Conservation (phyloP, 2,888 invertebrate genomes). For the Encarsia formosa region DNA sequence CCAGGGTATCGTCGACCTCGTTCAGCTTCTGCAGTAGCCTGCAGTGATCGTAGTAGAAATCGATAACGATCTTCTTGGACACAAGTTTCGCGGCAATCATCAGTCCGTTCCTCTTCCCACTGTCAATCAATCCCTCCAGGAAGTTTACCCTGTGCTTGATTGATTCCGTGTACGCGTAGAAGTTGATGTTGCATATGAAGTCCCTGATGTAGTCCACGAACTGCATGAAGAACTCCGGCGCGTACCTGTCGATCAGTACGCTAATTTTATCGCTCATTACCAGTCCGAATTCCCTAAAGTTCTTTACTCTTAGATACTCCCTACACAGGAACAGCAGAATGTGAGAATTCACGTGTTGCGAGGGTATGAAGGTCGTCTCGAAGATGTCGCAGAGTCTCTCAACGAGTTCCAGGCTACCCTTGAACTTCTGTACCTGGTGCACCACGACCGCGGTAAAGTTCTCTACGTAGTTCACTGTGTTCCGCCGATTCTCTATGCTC, state of each 20-base stretch:
- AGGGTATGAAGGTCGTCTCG: slow-evolving; percentile 4
- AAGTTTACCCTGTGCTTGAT: slow-evolving; percentile 10
- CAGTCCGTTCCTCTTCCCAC: slow-evolving; percentile 1
- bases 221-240: slow-evolving; percentile 20
- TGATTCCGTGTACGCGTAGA: slow-evolving; percentile 10
- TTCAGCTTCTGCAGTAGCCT: slow-evolving; percentile 12
- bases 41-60: slow-evolving; percentile 9
- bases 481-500: slow-evolving; percentile 7
- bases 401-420: slow-evolving; percentile 7
- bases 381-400: slow-evolving; percentile 10
- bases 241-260: slow-evolving; percentile 14
- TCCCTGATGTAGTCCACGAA: slow-evolving; percentile 12
- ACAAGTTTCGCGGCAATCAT: slow-evolving; percentile 22
- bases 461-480: slow-evolving; percentile 10
- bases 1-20: slow-evolving; percentile 14
- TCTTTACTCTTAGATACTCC: slow-evolving; percentile 5
- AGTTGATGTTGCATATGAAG: slow-evolving; percentile 15
- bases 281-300: slow-evolving; percentile 22
- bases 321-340: slow-evolving; percentile 20
- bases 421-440: slow-evolving; percentile 17
- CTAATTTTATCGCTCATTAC: slow-evolving; percentile 18
- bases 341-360: slow-evolving; percentile 9
- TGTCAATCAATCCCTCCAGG: slow-evolving; percentile 16
- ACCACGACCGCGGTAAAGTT: slow-evolving; percentile 10
- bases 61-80: slow-evolving; percentile 14